phyloP scores from a whole-genome alignment of 2,888 invertebrate species.

The Creontiades dilutus region DNA sequence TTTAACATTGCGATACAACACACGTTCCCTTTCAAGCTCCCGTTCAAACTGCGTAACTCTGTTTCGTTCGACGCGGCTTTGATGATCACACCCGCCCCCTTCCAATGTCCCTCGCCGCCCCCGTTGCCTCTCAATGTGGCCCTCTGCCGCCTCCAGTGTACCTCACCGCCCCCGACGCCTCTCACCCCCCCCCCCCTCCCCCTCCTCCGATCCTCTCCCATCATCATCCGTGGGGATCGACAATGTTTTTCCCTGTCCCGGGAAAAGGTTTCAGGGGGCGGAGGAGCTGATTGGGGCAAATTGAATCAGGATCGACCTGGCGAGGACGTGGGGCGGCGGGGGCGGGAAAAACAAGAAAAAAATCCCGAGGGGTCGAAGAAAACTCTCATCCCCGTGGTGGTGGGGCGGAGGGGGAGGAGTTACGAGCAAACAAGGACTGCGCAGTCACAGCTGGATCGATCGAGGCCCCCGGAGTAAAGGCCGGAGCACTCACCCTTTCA shows the following conservation, averaged over 20 bases:
- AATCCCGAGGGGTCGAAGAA: background rate
- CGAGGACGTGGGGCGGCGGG: background rate
- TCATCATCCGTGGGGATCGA: background rate
- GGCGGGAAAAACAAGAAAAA: background rate
- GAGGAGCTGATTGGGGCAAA: constrained; percentile 64
- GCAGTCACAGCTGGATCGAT: constrained; percentile 47
- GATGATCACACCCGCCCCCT: constrained; percentile 37
- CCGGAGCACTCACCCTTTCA: too few species aligned
- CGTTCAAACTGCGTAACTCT: constrained; percentile 52
- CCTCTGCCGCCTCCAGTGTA: too few species aligned
- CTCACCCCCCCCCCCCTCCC: constrained; percentile 4
- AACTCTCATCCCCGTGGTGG: background rate
- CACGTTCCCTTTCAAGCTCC: constrained; percentile 51
- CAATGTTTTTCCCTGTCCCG: constrained; percentile 40
- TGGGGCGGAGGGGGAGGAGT: constrained; percentile 5
- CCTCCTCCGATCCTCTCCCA: too few species aligned
- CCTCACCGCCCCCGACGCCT: too few species aligned
- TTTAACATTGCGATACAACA: constrained; percentile 58
- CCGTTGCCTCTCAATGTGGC: background rate
- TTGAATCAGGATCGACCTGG: constrained; percentile 68
- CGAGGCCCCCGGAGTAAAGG: background rate
- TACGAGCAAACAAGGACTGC: constrained; percentile 28
- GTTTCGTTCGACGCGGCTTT: constrained; percentile 62
- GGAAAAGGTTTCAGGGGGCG: constrained; percentile 21
- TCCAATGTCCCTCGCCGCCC: background rate